Evolutionary conservation across 2,113 vertebrate genomes (phyloP).

Genomic region (Cynocephalus volans): DNA sequence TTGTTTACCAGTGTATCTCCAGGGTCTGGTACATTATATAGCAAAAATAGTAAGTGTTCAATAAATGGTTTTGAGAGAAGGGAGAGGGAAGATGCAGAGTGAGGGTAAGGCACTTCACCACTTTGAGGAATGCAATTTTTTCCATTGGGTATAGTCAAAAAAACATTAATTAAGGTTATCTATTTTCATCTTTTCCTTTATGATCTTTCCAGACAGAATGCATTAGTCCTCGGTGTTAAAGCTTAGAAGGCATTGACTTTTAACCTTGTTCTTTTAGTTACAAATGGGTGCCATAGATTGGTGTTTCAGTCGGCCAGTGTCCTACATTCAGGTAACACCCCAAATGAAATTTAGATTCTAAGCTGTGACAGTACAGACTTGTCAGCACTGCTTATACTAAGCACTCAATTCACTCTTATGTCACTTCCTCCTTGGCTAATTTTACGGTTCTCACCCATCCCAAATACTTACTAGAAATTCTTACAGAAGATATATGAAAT

Average conservation of each 20-base stretch:
- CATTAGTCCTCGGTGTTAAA: background rate
- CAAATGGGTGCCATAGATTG: background rate
- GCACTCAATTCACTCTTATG: background rate
- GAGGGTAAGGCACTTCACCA: background rate
- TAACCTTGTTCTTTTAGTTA: background rate
- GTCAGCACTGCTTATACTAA: background rate
- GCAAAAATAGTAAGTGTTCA: background rate
- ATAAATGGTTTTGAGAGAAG: background rate
- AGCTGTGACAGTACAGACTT: background rate
- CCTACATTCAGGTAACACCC: background rate
- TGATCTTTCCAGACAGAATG: background rate
- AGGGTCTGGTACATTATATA: background rate
- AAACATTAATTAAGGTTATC: background rate
- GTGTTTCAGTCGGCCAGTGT: background rate
- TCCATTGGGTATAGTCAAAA: background rate
- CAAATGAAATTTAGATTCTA: background rate
- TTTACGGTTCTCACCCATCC: background rate
- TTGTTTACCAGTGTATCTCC: background rate
- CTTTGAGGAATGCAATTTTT: background rate
- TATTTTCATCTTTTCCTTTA: background rate
- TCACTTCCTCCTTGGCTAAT: background rate
- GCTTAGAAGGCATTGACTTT: background rate
- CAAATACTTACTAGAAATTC: conserved; percentile 19
- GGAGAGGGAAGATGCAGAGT: background rate
- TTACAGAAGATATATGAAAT: background rate